Evolutionary conservation across 2,888 invertebrate genomes (phyloP), one percentile per base, ranked within the genome.

Genomic region (Platynereis dumerilii): DNA sequence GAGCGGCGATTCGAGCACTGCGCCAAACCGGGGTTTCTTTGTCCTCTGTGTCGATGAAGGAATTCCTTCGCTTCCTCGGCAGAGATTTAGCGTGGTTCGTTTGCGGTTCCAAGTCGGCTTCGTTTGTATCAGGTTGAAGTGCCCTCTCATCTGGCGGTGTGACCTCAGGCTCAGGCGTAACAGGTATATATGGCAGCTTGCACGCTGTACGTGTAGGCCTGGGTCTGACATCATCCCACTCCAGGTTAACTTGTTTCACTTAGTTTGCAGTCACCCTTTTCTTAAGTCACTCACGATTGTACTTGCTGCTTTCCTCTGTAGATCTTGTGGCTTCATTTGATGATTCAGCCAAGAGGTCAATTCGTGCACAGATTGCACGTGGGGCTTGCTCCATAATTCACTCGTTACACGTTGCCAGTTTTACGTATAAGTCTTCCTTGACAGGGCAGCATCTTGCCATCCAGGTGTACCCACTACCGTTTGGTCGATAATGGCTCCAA

Each of bases 401-500:
- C n/a, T 60, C n/a, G 2, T 60, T 48, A 12, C 44, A 3, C 7
- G 10, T 20, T 20, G 58, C 24, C 12, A 22, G 15, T 34, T 2
- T 39, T 1, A 58, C 17, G 3, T 15, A 12, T 1, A 39, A 12
- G 24, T 10, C 27, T 2, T 52, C 28, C n/a, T 7, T 26, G 12
- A 15, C 24, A 24, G 2, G 22, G 22, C 26, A 3, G 17, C 26
- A 2, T 20, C 39, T 59, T 3, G 10, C 45, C 48, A 45, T 10
- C 10, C n/a, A 59, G 17, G 2, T 2, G 10, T 2, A 57, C 57
- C 2, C 2, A 20, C 2, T 57, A 2, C 15, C 29, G 15, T 27
- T 7, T 57, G 29, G n/a, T 57, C 34, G 5, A 57, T 57, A 20
- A 57, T n/a, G 12, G 57, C 34, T 29, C 57, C 34, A 12, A 57